Evolutionary conservation across 2,888 invertebrate genomes (phyloP), one percentile per base, ranked within the genome.

Genomic region (Andrena haemorrhoa): DNA sequence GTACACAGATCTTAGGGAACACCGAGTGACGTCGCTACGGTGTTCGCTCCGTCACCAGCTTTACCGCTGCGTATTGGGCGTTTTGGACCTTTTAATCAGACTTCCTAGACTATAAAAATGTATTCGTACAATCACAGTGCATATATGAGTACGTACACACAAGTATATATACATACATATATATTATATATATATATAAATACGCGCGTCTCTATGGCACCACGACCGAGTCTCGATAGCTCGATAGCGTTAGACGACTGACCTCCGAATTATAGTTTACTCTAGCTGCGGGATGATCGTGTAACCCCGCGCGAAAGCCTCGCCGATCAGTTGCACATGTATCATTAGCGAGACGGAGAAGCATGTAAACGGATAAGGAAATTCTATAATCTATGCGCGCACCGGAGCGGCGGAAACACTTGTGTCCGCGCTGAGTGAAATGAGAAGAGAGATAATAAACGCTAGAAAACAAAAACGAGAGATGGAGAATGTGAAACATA

Each of bases 231-330:
- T 89, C 87, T 91, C 90, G 90, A 92, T 91, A 90, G 90, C 91
- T 92, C 91, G 90, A 92, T 92, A 91, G 92, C 90, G 89, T 91
- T 92, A 92, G 92, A 92, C 90, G 91, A 92, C 92, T 92, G 92
- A 92, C 88, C 90, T 92, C 91, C 92, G 92, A 92, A 92, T 92
- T 92, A 92, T 91, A 88, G 84, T 86, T 74, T 85, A 82, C 60
- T 88, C 75, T 88, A 88, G 88, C 75, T 65, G 77, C 74, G 79
- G 70, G 72, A 74, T 66, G 80, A 88, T 82, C 71, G 85, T 77
- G 79, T 71, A 64, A 51, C 53, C 75, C 84, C 85, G 86, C 87
- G 85, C 85, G 47, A 75, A 87, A 16, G 41, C 84, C 80, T 88
- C 85, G 86, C 87, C 86, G 87, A 88, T 89, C 86, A 83, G 73